Evolutionary conservation across 2,113 vertebrate genomes (phyloP).

Genomic region (Coryphaenoides rupestris): DNA sequence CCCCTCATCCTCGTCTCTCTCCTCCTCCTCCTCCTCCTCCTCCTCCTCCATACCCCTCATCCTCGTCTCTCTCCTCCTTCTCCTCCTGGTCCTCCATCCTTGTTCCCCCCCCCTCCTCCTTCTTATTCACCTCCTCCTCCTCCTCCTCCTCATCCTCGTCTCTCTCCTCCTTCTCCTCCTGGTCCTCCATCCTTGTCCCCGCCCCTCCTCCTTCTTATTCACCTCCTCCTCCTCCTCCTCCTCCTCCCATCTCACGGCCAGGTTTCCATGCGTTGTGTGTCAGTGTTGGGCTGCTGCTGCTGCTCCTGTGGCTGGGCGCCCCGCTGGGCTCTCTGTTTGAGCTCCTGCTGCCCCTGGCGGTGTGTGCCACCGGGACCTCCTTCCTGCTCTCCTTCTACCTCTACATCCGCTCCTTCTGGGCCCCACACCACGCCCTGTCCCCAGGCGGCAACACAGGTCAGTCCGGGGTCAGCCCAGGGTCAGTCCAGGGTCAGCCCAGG

Average conservation of each 20-base stretch:
- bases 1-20: too few species aligned
- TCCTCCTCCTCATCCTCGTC: not conserved
- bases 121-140: too few species aligned
- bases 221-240: conserved; percentile 25
- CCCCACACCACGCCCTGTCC: conserved; percentile 72
- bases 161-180: conserved; percentile 6
- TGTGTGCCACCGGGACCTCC: conserved; percentile 62
- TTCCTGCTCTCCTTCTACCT: conserved; percentile 79
- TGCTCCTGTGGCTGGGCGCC: conserved; percentile 62
- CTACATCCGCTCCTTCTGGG: conserved; percentile 76
- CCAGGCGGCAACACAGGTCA: conserved; percentile 86
- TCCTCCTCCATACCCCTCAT: not conserved
- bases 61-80: not conserved
- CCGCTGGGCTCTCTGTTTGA: conserved; percentile 76
- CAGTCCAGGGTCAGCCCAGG: too few species aligned
- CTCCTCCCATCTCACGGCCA: conserved; percentile 55
- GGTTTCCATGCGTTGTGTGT: conserved; percentile 78
- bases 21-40: too few species aligned
- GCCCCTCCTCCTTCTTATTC: conserved; percentile 4
- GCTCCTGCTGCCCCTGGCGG: conserved; percentile 78
- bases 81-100: not conserved
- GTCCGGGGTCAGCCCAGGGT: too few species aligned
- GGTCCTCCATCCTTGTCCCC: conserved; percentile 1
- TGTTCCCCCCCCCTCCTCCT: not conserved
- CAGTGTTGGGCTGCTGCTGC: conserved; percentile 61